phyloP scores from a whole-genome alignment of 2,113 vertebrate species.

The Capra hircus region DNA sequence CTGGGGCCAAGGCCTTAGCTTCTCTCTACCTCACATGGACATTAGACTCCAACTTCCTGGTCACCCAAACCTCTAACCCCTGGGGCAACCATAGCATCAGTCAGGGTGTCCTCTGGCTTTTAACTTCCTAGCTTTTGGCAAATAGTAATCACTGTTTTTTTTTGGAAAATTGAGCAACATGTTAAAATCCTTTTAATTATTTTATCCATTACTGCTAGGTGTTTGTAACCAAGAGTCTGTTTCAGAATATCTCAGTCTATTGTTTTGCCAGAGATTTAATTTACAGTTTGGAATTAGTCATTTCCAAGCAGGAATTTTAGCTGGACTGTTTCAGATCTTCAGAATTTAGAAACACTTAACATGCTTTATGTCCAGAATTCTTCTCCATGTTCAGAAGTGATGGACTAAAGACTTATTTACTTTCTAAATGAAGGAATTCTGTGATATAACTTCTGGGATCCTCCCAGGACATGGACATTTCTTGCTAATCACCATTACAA shows the following conservation, averaged over 20 bases:
- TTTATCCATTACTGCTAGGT: background rate
- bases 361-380: background rate
- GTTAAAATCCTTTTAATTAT: constrained; percentile 8
- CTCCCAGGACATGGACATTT: background rate
- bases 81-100: background rate
- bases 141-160: background rate
- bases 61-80: background rate
- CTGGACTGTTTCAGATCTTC: background rate
- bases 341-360: background rate
- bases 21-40: background rate
- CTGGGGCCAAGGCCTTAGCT: background rate
- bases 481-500: background rate
- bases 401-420: background rate
- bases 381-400: background rate
- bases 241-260: background rate
- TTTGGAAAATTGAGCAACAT: background rate
- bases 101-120: background rate
- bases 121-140: background rate
- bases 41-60: too few species aligned
- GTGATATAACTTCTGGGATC: background rate
- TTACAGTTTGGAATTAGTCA: background rate
- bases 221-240: background rate
- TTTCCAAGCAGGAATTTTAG: background rate
- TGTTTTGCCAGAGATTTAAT: background rate
- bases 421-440: background rate